Base-by-base conservation (phyloP, 30 jellyfish, hydroid and myxozoan genomes). In the Mastigias papua region DNA sequence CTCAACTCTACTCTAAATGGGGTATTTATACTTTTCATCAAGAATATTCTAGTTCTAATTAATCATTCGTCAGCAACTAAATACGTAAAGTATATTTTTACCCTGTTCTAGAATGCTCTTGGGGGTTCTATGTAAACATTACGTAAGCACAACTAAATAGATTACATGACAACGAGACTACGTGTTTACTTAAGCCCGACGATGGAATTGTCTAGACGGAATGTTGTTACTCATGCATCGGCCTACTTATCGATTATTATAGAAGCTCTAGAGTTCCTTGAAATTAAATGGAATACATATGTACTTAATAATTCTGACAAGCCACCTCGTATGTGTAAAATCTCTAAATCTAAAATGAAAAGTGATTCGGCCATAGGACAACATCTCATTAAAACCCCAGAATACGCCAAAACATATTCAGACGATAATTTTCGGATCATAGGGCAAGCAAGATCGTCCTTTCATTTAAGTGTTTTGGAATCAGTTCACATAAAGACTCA, bases 101-200 rank as follows among this genome's bases (percentile, higher is more conserved):
- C 60, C 49, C 70, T 19, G 23, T 28, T 20, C 84, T 37, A 73
- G 69, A 73, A 73, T n/a, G 84, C 29, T 73, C 70, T 37, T 22
- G 84, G 27, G 22, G 82, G 64, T 17, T 22, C 82, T 32, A 32
- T 15, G 42, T 65, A 16, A 65, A 5, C 34, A 65, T 65, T 65
- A 69, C 80, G 80, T 69, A 5, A 69, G 33, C 80, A 69, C 8
- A 31, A 69, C 80, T 25, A 65, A 65, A 26, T 65, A 70, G 28
- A 31, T 70, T 70, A 27, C 25, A 33, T 70, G 84, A 37, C 17
- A 73, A 34, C 84, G 48, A 73, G 84, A 35, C 84, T 42, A 35
- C 69, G n/a, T 73, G 84, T 73, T 73, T 34, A 73, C 84, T 42
- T 73, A 73, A 70, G 84, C 84, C 84, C 37, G 37, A 37, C 62